phyloP scores from a whole-genome alignment of 2,888 invertebrate species.

The Micoletzkya japonica region DNA sequence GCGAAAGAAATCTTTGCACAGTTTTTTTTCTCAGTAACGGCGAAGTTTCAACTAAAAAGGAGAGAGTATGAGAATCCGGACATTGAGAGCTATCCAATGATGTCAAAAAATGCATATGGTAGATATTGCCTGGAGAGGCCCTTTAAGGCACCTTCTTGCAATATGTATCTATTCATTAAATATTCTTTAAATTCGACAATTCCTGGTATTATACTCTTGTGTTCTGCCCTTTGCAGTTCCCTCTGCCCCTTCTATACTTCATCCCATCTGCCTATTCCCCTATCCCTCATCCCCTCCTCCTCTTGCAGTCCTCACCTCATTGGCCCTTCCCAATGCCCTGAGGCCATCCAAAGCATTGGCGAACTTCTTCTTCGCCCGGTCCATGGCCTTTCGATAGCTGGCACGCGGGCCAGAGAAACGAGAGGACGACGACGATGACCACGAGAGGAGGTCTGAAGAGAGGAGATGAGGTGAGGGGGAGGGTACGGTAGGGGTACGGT shows the following conservation, averaged over 20 bases:
- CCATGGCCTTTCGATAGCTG: slow-evolving; percentile 33
- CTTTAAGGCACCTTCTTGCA: too few species aligned
- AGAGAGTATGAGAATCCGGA: too few species aligned
- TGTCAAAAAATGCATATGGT: too few species aligned
- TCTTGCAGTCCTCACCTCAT: slow-evolving; percentile 4
- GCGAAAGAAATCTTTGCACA: too few species aligned
- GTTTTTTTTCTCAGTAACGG: too few species aligned
- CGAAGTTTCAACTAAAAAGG: too few species aligned
- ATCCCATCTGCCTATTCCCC: background rate
- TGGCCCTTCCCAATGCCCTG: slow-evolving; percentile 3
- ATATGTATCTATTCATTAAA: too few species aligned
- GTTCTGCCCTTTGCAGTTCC: background rate
- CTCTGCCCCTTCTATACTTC: background rate
- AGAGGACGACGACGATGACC: slow-evolving; percentile 1
- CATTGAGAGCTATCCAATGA: too few species aligned
- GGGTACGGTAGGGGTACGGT: background rate
- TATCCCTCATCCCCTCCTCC: slow-evolving; percentile 1
- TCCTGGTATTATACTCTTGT: too few species aligned
- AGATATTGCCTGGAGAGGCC: too few species aligned
- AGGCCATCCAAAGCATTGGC: slow-evolving; percentile 60
- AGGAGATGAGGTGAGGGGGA: background rate
- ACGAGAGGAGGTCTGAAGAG: background rate
- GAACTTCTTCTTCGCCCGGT: slow-evolving; percentile 47
- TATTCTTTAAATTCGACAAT: too few species aligned
- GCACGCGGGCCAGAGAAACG: background rate